Conservation (phyloP, 37 sponge, comb jelly and placozoan species). For the Aplysina aerophoba region DNA sequence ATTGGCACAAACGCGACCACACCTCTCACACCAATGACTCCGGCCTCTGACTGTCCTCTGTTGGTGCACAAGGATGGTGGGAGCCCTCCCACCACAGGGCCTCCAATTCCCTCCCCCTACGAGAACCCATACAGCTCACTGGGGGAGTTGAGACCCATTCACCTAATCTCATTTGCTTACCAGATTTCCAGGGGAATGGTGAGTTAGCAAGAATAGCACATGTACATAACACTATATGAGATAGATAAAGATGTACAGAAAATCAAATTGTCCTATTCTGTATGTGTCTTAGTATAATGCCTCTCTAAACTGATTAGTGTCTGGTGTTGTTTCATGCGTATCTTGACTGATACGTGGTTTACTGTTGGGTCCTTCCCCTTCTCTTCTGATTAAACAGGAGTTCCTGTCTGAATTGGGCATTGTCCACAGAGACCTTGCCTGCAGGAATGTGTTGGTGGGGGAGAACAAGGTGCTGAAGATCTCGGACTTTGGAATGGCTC, state of each 20-base stretch:
- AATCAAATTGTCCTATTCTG: background rate
- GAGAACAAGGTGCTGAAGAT: slow-evolving; percentile 75
- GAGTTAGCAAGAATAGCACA: background rate
- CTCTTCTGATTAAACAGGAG: slow-evolving; percentile 42
- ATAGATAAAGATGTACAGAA: background rate
- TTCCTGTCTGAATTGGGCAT: slow-evolving; percentile 71
- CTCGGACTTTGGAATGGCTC: slow-evolving; percentile 84
- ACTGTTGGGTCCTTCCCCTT: no score
- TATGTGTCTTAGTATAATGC: background rate
- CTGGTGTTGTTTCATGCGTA: no score
- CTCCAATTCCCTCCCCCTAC: slow-evolving; percentile 17
- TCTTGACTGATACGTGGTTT: no score
- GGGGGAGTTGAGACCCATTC: slow-evolving; percentile 49
- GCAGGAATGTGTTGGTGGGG: slow-evolving; percentile 72
- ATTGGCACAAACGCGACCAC: background rate
- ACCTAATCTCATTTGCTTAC: slow-evolving; percentile 74
- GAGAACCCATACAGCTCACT: slow-evolving; percentile 36
- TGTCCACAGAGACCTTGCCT: slow-evolving; percentile 80
- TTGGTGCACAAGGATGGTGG: background rate
- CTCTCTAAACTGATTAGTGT: no score
- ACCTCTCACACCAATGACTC: slow-evolving; percentile 11
- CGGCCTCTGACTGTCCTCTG: slow-evolving; percentile 16
- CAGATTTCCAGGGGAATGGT: slow-evolving; percentile 91
- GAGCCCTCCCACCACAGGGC: background rate
- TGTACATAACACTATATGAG: background rate